Evolutionary conservation across 2,888 invertebrate species (phyloP), one percentile per base, ranked within the genome.

Genomic region (Coleophora flavipennella): DNA sequence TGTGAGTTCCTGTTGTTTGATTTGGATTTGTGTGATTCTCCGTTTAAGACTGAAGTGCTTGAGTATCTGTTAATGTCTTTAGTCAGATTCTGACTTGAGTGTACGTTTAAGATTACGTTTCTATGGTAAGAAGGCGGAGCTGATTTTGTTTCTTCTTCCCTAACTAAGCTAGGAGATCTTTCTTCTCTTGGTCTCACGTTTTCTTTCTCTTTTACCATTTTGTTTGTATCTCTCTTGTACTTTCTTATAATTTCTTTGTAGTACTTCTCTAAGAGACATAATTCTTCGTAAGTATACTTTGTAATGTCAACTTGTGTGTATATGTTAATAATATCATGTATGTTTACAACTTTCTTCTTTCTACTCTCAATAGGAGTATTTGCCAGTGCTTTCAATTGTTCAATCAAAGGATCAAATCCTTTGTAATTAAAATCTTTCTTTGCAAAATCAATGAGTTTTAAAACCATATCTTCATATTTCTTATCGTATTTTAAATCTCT

Each of bases 341-440:
- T 70, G 25, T 78, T 67, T 0, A 73, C 62, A 3, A 62, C 42
- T 43, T 70, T 77, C 41, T 72, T 80, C 50, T 72, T 72, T 31
- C 68, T 62, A 20, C 53, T 42, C 44, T 78, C 74, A 0, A 84
- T 58, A 45, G 75, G 63, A 1, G 76, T 57, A 27, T 81, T 77
- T 0, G 83, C 71, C 0, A 85, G 47, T 10, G 69, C 67, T 48
- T 79, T 78, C 3, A 85, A 44, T 45, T 80, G 59, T 45, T 80
- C 76, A 14, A 85, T 84, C 1, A 85, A 42, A 0, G 85, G 84
- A 67, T 85, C 85, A 36, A 85, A 85, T 1, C 85, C 85, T 70
- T 79, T 83, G 42, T 63, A 85, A 47, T 77, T 69, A 32, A 85
- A 81, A 49, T 81, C 80, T 50, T 70, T 77, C 53, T 81, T 85